Base-by-base conservation (phyloP, 2,888 invertebrate genomes). In the Clostera curtula region DNA sequence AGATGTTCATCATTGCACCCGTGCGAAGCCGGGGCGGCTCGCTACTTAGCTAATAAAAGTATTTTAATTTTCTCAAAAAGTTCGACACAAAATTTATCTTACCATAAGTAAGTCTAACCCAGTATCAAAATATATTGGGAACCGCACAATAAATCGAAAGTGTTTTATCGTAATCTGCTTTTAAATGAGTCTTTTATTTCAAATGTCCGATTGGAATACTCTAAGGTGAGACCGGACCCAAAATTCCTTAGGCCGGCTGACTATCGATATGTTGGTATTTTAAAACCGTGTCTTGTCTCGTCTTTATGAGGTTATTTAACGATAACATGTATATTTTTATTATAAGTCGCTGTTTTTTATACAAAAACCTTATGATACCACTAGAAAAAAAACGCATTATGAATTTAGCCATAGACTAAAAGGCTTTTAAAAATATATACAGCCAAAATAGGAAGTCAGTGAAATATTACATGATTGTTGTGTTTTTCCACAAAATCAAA, bases 121-220 rank as follows among this genome's bases (percentile, higher is more conserved):
- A 48, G 42, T 40, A 50, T 52, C 45, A 47, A 54, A 46, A 51
- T 53, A 59, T 48, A 37, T 45, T 35, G 37, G 33, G 43, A 49
- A 47, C 36, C 49, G 42, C 29, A 36, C 45, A 52, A 64, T 63
- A 66, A 61, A 67, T 64, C 50, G 43, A 46, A 34, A 31, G 34
- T 36, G 32, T 30, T 46, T 57, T 51, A 57, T 57, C 56, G 44
- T 57, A 53, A 61, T 56, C 49, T 29, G 26, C 32, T 53, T 46
- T 47, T 49, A 57, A 62, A 62, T 43, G 58, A 50, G 52, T 43
- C 34, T 56, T 54, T 60, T 56, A 57, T 59, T 58, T 54, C 34
- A 48, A 56, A 60, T 38, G 33, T 36, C 27, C 31, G 37, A 34
- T 42, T 27, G 24, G 27, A 44, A 43, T 39, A 35, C 24, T 29